phyloP scores from a whole-genome alignment of 2,797 vertebrate species.

The Erethizon dorsatum region DNA sequence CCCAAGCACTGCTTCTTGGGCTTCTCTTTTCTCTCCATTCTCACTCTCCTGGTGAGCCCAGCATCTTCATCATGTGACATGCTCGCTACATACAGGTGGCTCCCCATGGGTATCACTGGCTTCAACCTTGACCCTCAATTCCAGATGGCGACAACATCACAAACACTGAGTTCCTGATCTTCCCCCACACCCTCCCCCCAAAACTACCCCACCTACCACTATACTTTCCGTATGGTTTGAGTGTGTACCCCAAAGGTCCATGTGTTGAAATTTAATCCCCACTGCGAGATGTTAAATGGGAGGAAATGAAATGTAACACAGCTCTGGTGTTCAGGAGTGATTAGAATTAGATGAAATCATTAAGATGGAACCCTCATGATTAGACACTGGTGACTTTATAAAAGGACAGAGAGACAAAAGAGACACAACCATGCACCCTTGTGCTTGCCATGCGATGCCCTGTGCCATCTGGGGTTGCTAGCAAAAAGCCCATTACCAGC shows the following conservation, averaged over 20 bases:
- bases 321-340: neutral
- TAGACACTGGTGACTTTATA: neutral
- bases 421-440: neutral
- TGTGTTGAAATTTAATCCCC: neutral
- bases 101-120: fast-evolving
- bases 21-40: neutral
- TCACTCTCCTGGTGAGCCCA: neutral
- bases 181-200: fast-evolving
- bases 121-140: neutral
- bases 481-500: neutral
- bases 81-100: fast-evolving
- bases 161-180: neutral
- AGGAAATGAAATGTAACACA: neutral
- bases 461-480: neutral
- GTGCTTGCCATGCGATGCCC: neutral
- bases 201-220: neutral
- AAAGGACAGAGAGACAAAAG: neutral
- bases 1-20: neutral
- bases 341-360: neutral
- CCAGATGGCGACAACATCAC: fast-evolving
- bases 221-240: neutral
- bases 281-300: too few species aligned
- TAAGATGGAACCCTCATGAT: neutral
- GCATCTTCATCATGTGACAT: neutral
- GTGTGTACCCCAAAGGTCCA: neutral